Conservation (phyloP, 2,113 vertebrate genomes). For the Ailuropoda melanoleuca region DNA sequence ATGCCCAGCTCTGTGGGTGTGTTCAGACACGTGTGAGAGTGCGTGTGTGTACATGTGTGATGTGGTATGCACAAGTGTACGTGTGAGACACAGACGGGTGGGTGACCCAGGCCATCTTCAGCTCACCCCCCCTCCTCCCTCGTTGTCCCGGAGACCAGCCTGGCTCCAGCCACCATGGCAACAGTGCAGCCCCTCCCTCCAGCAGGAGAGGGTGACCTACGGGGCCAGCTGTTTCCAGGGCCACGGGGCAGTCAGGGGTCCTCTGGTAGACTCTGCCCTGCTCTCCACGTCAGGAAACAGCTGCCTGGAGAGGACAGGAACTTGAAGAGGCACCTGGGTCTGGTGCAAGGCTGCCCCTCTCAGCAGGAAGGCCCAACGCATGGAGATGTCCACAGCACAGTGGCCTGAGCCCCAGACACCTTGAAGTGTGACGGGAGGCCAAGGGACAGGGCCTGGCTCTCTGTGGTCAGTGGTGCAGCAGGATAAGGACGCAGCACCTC, state of each 20-base stretch:
- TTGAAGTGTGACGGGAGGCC: accelerated
- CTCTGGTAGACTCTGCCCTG: not conserved
- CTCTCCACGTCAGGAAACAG: not conserved
- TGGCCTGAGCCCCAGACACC: not conserved
- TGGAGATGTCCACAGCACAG: accelerated
- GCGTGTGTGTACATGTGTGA: not conserved
- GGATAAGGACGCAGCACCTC: not conserved
- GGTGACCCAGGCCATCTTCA: not conserved
- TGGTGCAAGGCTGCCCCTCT: not conserved
- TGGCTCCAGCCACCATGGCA: not conserved
- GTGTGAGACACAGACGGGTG: not conserved
- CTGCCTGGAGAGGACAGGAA: not conserved
- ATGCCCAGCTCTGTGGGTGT: too few relatives aligned
- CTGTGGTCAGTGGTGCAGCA: not conserved
- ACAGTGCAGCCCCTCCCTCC: not conserved
- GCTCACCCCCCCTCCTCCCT: not conserved
- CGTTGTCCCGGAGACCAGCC: not conserved
- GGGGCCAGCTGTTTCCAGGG: not conserved
- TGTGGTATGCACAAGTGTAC: not conserved
- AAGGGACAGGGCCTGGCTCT: not conserved
- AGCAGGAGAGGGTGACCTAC: not conserved
- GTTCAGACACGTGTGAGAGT: too few relatives aligned
- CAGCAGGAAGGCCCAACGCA: accelerated
- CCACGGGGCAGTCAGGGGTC: not conserved
- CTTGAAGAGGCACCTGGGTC: not conserved